Evolutionary conservation across 2,888 invertebrate species (phyloP).

Genomic region (Eretmocerus hayati): DNA sequence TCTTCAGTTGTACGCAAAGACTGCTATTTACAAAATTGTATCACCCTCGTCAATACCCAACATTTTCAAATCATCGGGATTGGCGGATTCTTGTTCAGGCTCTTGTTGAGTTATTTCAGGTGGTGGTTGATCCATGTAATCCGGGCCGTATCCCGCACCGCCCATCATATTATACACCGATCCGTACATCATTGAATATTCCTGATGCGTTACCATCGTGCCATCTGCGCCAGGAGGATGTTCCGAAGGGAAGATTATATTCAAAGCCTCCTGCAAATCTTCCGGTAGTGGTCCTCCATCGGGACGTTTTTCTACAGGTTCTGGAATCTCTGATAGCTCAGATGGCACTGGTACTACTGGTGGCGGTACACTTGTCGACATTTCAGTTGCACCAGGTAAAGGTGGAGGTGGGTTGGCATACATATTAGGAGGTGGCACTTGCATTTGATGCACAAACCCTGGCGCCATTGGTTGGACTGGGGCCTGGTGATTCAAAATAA

Average conservation of each 20-base stretch:
- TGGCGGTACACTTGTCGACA: slow-evolving; percentile 31
- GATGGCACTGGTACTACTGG: slow-evolving; percentile 21
- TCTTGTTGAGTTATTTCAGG: slow-evolving; percentile 43
- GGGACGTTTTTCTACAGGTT: slow-evolving; percentile 45
- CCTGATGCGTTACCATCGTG: slow-evolving; percentile 23
- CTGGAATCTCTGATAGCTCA: slow-evolving; percentile 41
- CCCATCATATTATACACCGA: slow-evolving; percentile 44
- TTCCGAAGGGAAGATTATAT: slow-evolving; percentile 57
- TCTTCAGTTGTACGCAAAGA: background rate
- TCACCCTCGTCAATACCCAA: slow-evolving; percentile 81
- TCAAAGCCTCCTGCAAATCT: slow-evolving; percentile 61
- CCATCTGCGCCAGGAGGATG: slow-evolving; percentile 9
- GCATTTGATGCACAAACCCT: slow-evolving; percentile 21
- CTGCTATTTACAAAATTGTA: slow-evolving; percentile 38
- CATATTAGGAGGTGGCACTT: slow-evolving; percentile 26
- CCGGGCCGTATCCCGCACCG: slow-evolving; percentile 42
- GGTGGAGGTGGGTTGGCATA: slow-evolving; percentile 41
- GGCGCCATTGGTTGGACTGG: slow-evolving; percentile 15
- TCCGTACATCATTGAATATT: slow-evolving; percentile 40
- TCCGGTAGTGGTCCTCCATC: slow-evolving; percentile 53
- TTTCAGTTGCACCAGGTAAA: slow-evolving; percentile 18
- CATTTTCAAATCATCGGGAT: slow-evolving; percentile 73
- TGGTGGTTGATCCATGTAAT: slow-evolving; percentile 44
- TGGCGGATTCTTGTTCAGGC: slow-evolving; percentile 38
- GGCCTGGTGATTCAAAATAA: no score